Evolutionary conservation across 2,797 vertebrate species (phyloP), one percentile per base, ranked within the genome.

Genomic region (Synaphobranchus kaupii): DNA sequence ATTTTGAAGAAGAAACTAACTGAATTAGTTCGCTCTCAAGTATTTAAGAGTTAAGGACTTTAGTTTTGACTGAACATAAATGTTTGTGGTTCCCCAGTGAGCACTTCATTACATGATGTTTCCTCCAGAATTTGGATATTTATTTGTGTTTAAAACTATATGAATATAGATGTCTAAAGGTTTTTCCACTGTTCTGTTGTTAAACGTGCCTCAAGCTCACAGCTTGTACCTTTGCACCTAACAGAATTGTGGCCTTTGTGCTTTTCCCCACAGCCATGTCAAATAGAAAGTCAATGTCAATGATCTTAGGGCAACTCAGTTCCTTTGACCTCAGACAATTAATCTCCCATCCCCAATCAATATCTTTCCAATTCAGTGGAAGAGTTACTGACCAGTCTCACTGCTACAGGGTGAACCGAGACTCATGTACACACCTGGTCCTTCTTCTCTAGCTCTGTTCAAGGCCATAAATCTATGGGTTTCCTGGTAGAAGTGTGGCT

Each of bases 161-260:
- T 54, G 10, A 66, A 28, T n/a, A 28, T 0, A 6, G 20, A 66
- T n/a, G 63, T n/a, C 6, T 8, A 66, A 39, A 73, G 13, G 34
- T 73, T 73, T 4, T 15, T 71, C 66, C 10, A 17, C 15, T 15
- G 13, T 10, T 39, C 34, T 39, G 66, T n/a, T 4, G 1, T 25
- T 25, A 0, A 48, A 34, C 3, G 22, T 9, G 44, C 22, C 47
- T 9, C 20, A 9, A 17, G 44, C 20, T 50, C 44, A 47, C 20
- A n/a, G 47, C 25, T 48, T 8, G 9, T 25, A 20, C 20, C 22
- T 50, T 48, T n/a, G 34, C 31, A 47, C 31, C 34, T 44, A 22
- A 81, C 78, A 81, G 78, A 50, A 48, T 47, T n/a, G 47, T 81
- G 22, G 47, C 44, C 78, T 81, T 81, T 81, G 44, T 81, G 44